phyloP scores from a whole-genome alignment of 2,113 vertebrate species.

The Lamprologus callipterus region DNA sequence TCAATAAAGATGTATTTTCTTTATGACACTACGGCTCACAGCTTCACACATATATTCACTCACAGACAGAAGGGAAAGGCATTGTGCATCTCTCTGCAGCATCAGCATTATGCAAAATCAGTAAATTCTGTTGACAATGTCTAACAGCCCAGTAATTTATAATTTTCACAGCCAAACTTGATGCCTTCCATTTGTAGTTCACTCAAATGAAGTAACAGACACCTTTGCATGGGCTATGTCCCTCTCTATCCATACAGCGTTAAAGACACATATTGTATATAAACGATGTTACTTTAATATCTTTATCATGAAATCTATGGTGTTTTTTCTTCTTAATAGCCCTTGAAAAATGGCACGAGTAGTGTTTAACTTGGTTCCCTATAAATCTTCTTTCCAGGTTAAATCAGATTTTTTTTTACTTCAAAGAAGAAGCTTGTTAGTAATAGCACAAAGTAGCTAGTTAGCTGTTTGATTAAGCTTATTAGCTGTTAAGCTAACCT shows the following conservation, averaged over 20 bases:
- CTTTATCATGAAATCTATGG: not conserved
- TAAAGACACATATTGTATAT: not conserved
- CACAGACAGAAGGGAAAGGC: constrained; percentile 10
- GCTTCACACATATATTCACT: constrained; percentile 35
- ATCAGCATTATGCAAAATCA: constrained; percentile 38
- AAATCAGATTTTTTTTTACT: not conserved
- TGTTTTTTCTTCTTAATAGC: not conserved
- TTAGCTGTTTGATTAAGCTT: not conserved
- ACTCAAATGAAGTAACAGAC: not conserved
- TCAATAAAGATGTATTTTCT: constrained; percentile 29
- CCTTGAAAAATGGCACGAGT: not conserved
- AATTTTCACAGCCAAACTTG: not conserved
- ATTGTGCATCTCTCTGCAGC: constrained; percentile 16
- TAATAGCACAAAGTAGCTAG: not conserved
- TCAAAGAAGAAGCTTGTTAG: not conserved
- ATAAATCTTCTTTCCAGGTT: not conserved
- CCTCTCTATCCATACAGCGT: not conserved
- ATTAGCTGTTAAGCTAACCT: not conserved
- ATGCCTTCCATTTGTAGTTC: not conserved
- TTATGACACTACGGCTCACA: constrained; percentile 16
- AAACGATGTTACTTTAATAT: not conserved
- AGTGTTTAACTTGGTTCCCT: not conserved
- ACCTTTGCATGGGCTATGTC: not conserved
- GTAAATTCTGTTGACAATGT: not conserved
- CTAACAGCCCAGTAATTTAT: constrained; percentile 12